phyloP scores from a whole-genome alignment of 1,140 invertebrate species.

The Drosophila saltans region DNA sequence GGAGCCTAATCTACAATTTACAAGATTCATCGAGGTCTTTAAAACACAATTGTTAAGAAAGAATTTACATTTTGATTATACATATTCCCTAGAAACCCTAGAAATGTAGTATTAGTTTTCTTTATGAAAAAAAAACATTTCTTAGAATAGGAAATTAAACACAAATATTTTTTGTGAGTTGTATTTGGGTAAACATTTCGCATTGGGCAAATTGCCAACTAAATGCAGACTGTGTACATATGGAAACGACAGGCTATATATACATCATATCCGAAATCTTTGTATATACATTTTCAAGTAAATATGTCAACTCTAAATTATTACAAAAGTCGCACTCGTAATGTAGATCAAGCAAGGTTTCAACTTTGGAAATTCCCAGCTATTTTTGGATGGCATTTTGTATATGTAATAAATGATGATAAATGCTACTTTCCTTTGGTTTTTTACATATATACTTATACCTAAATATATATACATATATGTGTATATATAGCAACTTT shows the following conservation, averaged over 20 bases:
- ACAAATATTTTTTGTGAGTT: neutral
- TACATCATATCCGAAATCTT: neutral
- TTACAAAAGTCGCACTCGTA: neutral
- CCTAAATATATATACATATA: neutral
- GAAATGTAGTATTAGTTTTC: too few relatives aligned
- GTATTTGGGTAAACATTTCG: conserved; percentile 8
- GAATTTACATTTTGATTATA: too few relatives aligned
- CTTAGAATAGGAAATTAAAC: conserved; percentile 6
- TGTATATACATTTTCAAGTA: neutral
- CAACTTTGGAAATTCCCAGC: conserved; percentile 48
- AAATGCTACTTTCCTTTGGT: conserved; percentile 10
- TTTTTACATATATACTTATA: neutral
- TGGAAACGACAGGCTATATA: neutral
- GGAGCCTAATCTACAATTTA: conserved; percentile 1
- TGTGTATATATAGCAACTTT: neutral
- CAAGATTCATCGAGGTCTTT: neutral
- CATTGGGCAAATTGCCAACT: conserved; percentile 9
- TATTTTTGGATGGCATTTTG: conserved; percentile 27
- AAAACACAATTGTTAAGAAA: too few relatives aligned
- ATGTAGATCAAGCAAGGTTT: conserved; percentile 8
- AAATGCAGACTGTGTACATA: conserved; percentile 11
- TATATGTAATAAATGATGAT: conserved; percentile 1
- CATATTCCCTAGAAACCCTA: too few relatives aligned
- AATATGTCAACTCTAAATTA: conserved; percentile 7
- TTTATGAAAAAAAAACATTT: neutral